A percentile compares a stretch with the other conserved stretches of the same genome.
phyloP scores from a whole-genome alignment of 1,140 invertebrate species.

The Rhynchophorus ferrugineus region DNA sequence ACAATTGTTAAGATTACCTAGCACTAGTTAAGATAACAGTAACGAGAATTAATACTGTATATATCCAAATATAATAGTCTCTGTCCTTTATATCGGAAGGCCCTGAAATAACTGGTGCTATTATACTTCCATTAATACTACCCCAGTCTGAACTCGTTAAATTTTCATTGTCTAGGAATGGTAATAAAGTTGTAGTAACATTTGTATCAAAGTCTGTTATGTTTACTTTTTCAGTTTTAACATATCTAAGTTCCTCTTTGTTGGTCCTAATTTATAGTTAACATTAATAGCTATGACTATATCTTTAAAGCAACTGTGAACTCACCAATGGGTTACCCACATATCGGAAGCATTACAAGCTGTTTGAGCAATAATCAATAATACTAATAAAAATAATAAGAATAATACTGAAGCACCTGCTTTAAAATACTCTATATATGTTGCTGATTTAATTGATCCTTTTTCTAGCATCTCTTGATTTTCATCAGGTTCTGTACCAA shows the following conservation, averaged over 20 bases:
- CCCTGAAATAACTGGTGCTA: neutral
- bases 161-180: too few relatives aligned
- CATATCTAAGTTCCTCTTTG: constrained; percentile 42
- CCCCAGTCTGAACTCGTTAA: too few relatives aligned
- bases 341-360: constrained; percentile 55
- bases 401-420: constrained; percentile 45
- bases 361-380: constrained; percentile 44
- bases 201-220: neutral
- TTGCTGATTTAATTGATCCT: constrained; percentile 46
- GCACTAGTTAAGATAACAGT: constrained; percentile 47
- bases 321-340: constrained; percentile 64
- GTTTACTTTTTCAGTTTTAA: neutral
- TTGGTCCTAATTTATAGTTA: constrained; percentile 43
- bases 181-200: too few relatives aligned
- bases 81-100: neutral
- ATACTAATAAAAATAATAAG: constrained; percentile 39
- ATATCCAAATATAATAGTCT: constrained; percentile 30
- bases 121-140: neutral
- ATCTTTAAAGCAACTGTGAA: neutral
- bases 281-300: constrained; percentile 4
- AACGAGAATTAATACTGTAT: constrained; percentile 31
- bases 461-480: constrained; percentile 50
- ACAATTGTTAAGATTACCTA: constrained; percentile 30
- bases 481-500: constrained; percentile 42
- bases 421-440: constrained; percentile 47